A percentile compares a stretch with the other conserved stretches of the same genome.
These are phyloP conservation scores for Mungos mungo DNA, from an alignment of 2,113 vertebrate genomes.

Conservation along the genomic window DNA sequence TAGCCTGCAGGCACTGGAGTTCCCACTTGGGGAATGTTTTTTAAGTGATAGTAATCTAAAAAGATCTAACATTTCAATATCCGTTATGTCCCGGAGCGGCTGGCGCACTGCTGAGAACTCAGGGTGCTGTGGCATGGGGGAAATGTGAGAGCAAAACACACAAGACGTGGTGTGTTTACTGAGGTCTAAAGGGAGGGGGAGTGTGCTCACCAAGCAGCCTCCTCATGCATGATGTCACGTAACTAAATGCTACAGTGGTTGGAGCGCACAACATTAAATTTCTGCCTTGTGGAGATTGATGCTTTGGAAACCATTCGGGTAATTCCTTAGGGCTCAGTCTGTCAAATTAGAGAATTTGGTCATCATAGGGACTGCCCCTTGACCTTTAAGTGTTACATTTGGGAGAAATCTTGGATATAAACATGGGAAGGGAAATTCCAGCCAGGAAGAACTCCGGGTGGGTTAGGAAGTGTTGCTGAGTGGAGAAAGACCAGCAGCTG, in stretches of 20 bases:
- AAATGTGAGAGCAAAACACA: background rate
- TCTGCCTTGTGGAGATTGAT: background rate
- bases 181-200: background rate
- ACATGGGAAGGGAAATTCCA: background rate
- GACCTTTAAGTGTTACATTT: background rate
- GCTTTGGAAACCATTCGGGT: background rate
- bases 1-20: background rate
- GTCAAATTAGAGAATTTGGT: background rate
- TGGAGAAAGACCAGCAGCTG: background rate
- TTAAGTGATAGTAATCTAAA: background rate
- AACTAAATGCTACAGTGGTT: background rate
- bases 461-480: background rate
- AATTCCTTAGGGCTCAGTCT: background rate
- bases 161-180: background rate
- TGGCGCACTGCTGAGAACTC: background rate
- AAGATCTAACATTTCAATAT: background rate
- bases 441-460: background rate
- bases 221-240: accelerated
- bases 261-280: background rate
- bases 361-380: background rate
- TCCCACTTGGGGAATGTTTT: background rate
- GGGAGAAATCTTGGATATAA: background rate
- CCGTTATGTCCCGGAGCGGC: background rate
- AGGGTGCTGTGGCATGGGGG: background rate
- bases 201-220: accelerated